These are phyloP conservation scores for Apis florea DNA, from an alignment of 1,140 invertebrate genomes.

Conservation along the genomic window DNA sequence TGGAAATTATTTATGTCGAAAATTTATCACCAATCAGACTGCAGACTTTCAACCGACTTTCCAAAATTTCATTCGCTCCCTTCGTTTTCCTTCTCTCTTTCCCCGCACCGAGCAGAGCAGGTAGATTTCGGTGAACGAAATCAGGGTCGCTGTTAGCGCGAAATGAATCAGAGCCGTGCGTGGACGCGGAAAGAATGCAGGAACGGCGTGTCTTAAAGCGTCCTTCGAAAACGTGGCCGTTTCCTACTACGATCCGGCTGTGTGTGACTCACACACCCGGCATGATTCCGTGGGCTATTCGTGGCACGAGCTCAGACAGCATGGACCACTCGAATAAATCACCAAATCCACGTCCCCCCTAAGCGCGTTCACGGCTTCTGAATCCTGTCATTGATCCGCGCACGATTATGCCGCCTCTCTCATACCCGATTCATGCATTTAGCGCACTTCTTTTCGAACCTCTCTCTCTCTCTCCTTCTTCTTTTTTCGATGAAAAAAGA, in stretches of 20 bases:
- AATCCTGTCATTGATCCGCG: slow-evolving; percentile 8
- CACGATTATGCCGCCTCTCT: not conserved
- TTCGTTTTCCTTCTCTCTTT: too few species aligned
- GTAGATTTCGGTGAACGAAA: slow-evolving; percentile 30
- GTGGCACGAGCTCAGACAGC: slow-evolving; percentile 62
- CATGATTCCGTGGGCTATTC: slow-evolving; percentile 67
- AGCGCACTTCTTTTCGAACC: not conserved
- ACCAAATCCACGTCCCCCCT: not conserved
- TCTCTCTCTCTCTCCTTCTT: not conserved
- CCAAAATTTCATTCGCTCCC: too few species aligned
- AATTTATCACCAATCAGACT: too few species aligned
- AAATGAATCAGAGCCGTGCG: slow-evolving; percentile 62
- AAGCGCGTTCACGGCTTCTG: slow-evolving; percentile 4
- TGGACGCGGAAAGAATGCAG: slow-evolving; percentile 47
- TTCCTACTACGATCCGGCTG: slow-evolving; percentile 60
- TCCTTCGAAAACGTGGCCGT: slow-evolving; percentile 67
- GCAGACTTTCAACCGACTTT: too few species aligned
- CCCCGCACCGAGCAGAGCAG: not conserved
- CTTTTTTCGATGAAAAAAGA: not conserved
- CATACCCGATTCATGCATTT: not conserved
- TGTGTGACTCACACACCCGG: slow-evolving; percentile 63
- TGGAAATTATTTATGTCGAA: too few species aligned
- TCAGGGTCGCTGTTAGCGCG: slow-evolving; percentile 65
- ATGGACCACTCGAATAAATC: slow-evolving; percentile 55
- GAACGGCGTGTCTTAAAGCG: slow-evolving; percentile 43